Base-by-base conservation (phyloP, 1,140 invertebrate genomes). In the Neomicropteryx cornuta region DNA sequence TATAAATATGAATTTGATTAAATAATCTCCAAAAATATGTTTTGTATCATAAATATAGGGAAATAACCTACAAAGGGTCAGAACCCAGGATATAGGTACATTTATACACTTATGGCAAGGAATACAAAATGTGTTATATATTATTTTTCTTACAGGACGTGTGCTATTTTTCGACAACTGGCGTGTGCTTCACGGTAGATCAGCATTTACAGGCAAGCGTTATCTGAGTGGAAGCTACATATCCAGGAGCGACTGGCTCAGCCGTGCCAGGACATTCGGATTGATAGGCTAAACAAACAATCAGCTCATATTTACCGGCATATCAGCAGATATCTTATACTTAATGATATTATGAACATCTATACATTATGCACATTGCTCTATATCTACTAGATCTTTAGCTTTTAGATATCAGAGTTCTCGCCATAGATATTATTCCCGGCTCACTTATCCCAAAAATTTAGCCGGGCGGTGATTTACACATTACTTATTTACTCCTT, bases 141-240 rank as follows among this genome's bases (percentile, higher is more conserved):
- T 29, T 23, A 41, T 16, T 27, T 46, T 34, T 36, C 24, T 55
- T 49, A 11, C 49, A 68, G 65, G 65, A 28, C 45, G 49, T 21
- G 71, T 85, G 2, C 57, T 85, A 23, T 71, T 80, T 29, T 73
- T 85, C 36, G 81, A 87, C 47, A 87, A 87, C 57, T 85, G 79
- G 71, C 65, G 84, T 31, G 65, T 84, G 2, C 53, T 85, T 2
- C 83, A 87, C 51, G 82, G 81, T 0, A 64, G 83, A 33, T 66
- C 67, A 18, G 68, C 57, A 0, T 86, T 81, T 55, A 71, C 70
- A 2, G 81, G 77, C 4, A 51, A 53, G 11, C 57, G 78, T 18
- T 60, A 65, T 2, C 56, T 82, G 29, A 58, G 62, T 28, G 77
- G 78, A 2, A 68, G 71, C 21, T 81, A 80, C 52, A 64, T 81